A percentile compares a stretch with the other conserved stretches of the same genome.
Evolutionary conservation across 2,888 invertebrate species (phyloP).

Genomic region (Cheilosia vulpina): DNA sequence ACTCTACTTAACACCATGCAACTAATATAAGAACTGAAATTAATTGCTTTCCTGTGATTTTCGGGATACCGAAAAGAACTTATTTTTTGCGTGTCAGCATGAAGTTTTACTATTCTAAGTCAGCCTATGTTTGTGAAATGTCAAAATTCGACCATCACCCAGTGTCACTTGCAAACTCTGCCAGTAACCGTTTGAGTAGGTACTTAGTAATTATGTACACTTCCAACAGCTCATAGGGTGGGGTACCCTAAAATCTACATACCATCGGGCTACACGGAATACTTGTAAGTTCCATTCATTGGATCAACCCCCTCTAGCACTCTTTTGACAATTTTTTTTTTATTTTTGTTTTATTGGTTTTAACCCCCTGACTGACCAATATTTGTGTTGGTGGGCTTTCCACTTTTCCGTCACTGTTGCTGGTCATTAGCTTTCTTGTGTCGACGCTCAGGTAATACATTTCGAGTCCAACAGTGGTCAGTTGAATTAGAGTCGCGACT

Average conservation of each 20-base stretch:
- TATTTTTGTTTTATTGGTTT: constrained; percentile 1
- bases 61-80: constrained; percentile 3
- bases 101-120: constrained; percentile 15
- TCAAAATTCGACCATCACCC: constrained; percentile 10
- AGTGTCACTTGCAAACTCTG: constrained; percentile 26
- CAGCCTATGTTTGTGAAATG: not conserved
- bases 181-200: constrained; percentile 31
- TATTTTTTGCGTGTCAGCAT: constrained; percentile 30
- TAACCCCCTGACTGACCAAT: constrained; percentile 33
- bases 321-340: constrained; percentile 28
- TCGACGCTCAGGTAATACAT: constrained; percentile 25
- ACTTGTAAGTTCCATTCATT: constrained; percentile 54
- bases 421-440: constrained; percentile 58
- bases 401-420: constrained; percentile 42
- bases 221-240: not conserved
- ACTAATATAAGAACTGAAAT: not conserved
- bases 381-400: constrained; percentile 41
- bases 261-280: constrained; percentile 24
- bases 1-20: not conserved
- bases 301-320: constrained; percentile 42
- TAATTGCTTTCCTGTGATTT: not conserved
- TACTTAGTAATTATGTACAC: constrained; percentile 25
- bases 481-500: constrained; percentile 79
- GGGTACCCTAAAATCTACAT: constrained; percentile 17
- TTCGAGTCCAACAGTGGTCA: constrained; percentile 78